Conservation (phyloP, 35 echinoderm and acorn worm genomes). For the Amphiura filiformis region DNA sequence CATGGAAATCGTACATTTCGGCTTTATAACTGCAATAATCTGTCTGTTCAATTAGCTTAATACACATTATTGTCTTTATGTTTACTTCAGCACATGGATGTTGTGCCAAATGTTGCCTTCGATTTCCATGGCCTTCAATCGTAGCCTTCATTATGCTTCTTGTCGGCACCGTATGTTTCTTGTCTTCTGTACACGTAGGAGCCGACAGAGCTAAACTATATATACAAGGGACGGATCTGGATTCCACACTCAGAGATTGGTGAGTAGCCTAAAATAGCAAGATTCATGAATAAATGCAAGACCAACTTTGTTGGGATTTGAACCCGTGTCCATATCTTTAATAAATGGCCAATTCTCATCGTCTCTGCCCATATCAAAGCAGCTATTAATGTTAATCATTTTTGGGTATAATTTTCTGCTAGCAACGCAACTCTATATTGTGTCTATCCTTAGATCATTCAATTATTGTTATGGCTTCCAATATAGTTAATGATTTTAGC, state of each 20-base stretch:
- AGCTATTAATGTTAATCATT: neutral
- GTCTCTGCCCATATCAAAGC: neutral
- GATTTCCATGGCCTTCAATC: conserved; percentile 26
- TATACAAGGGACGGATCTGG: neutral
- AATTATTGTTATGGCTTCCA: no score
- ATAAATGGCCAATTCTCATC: neutral
- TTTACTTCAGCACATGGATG: conserved; percentile 15
- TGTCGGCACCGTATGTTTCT: neutral
- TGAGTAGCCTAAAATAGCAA: neutral
- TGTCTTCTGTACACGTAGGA: neutral
- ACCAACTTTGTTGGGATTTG: neutral
- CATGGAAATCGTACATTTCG: no score
- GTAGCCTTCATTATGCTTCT: neutral
- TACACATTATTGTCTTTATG: no score
- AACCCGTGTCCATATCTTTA: neutral
- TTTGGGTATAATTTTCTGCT: neutral
- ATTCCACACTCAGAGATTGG: neutral
- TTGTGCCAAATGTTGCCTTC: conserved; percentile 24
- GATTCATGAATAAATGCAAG: neutral
- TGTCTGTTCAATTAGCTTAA: no score
- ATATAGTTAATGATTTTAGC: no score
- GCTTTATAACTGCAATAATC: no score
- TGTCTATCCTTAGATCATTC: no score
- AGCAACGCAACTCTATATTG: no score
- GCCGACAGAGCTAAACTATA: neutral